These are phyloP conservation scores for Formica exsecta DNA, from an alignment of 1,140 invertebrate species.

Conservation along the genomic window DNA sequence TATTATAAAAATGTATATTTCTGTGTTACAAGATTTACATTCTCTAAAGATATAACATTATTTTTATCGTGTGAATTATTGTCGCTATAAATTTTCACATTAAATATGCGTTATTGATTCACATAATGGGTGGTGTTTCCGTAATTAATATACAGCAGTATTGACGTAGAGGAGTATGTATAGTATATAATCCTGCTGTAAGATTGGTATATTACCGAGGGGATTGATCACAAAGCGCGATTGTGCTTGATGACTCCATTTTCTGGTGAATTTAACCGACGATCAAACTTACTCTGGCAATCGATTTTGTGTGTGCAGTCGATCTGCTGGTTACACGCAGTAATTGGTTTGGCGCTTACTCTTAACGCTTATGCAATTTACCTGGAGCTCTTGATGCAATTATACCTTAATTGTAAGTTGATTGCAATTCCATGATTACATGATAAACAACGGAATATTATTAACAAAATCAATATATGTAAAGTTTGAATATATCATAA, in stretches of 20 bases:
- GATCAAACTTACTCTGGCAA: slow-evolving; percentile 35
- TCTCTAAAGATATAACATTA: neutral
- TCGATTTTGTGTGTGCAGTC: slow-evolving; percentile 16
- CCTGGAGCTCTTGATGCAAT: neutral
- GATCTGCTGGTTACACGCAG: neutral
- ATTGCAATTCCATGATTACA: neutral
- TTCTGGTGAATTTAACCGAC: slow-evolving; percentile 39
- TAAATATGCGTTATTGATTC: neutral
- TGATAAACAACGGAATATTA: neutral
- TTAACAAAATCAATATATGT: neutral
- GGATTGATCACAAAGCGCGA: slow-evolving; percentile 22
- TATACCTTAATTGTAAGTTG: neutral
- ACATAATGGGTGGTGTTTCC: neutral
- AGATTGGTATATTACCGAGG: neutral
- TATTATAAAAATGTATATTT: neutral
- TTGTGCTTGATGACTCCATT: slow-evolving; percentile 38
- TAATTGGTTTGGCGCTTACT: slow-evolving; percentile 13
- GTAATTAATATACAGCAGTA: slow-evolving; percentile 26
- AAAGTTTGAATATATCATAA: neutral
- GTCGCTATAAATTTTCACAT: neutral
- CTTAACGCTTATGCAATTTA: slow-evolving; percentile 41
- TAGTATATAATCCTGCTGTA: neutral
- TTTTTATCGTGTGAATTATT: neutral
- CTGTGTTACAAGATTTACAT: neutral
- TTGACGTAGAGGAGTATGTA: neutral